Evolutionary conservation across 1,140 invertebrate genomes (phyloP), one percentile per base, ranked within the genome.

Genomic region (Argopecten irradians): DNA sequence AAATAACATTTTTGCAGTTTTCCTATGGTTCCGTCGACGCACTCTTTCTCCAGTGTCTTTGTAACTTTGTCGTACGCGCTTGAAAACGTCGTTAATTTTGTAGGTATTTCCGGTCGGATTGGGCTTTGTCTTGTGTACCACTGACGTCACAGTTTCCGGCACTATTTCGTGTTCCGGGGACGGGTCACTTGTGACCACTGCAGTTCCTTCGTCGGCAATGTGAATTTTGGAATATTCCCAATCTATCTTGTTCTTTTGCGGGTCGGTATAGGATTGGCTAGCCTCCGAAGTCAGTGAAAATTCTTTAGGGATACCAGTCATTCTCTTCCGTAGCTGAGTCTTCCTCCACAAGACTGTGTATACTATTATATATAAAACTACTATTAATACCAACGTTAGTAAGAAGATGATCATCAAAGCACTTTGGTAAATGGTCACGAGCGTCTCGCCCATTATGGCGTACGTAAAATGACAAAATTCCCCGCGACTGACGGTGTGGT

Each of bases 1-100:
- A 86, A 94, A 94, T 34, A 94, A 87, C 93, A 94, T 93, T 82
- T 92, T 93, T 32, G 93, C 93, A 8, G 93, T 93, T 85, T 92
- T 71, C 34, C 89, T 82, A 39, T 94, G 92, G 32, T 86, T 88
- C 1, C 41, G 89, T 43, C 83, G 36, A 22, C 90, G 82, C 36
- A 86, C 85, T 41, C 41, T 88, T 87, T 87, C 41, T 86, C 83
- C 86, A 19, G 11, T 34, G 11, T 88, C 87, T 13, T 34, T 34
- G 32, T 41, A 41, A 86, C 34, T 85, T 33, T 13, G 34, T 36
- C 82, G 71, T 16, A 86, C 36, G 33, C 32, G 71, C n/a, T 41
- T 39, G 55, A 71, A 71, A n/a, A 71, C 55, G n/a, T 71, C 55
- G 11, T 71, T 22, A 11, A 71, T 28, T 71, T 71, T 71, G 22